Percentiles rank a stretch among this genome's conserved stretches.
phyloP scores from a whole-genome alignment of 2,113 vertebrate genomes.

The Tringa solitaria region DNA sequence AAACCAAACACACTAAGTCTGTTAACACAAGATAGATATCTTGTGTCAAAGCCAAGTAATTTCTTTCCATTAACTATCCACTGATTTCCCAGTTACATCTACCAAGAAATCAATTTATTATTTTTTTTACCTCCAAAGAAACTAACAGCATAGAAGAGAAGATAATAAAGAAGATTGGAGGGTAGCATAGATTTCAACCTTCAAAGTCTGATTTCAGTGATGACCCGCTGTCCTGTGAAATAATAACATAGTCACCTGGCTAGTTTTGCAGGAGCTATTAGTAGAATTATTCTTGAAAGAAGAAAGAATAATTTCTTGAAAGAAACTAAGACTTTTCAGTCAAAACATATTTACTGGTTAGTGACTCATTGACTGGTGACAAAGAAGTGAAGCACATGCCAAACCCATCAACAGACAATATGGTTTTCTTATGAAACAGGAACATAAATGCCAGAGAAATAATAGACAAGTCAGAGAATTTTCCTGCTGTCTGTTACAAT shows the following conservation, averaged over 20 bases:
- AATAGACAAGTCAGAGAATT: background rate
- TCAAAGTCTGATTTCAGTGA: background rate
- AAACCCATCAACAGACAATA: background rate
- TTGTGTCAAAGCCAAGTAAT: background rate
- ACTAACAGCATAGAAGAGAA: background rate
- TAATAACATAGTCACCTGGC: background rate
- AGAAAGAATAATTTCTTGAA: too few relatives aligned
- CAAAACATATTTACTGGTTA: background rate
- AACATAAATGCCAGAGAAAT: background rate
- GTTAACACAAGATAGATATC: background rate
- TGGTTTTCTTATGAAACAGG: background rate
- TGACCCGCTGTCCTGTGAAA: background rate
- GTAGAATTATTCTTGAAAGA: background rate
- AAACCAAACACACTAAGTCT: background rate
- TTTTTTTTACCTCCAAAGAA: background rate
- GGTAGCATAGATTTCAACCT: background rate
- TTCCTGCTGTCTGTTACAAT: background rate
- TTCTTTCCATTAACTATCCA: background rate
- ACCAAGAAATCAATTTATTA: background rate
- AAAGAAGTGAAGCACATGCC: background rate
- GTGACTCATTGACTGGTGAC: background rate
- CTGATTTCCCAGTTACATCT: background rate
- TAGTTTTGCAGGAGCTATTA: background rate
- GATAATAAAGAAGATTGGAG: background rate
- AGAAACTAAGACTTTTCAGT: background rate